Evolutionary conservation across 2,888 invertebrate genomes (phyloP).

Genomic region (Ennomos fuscantarius): DNA sequence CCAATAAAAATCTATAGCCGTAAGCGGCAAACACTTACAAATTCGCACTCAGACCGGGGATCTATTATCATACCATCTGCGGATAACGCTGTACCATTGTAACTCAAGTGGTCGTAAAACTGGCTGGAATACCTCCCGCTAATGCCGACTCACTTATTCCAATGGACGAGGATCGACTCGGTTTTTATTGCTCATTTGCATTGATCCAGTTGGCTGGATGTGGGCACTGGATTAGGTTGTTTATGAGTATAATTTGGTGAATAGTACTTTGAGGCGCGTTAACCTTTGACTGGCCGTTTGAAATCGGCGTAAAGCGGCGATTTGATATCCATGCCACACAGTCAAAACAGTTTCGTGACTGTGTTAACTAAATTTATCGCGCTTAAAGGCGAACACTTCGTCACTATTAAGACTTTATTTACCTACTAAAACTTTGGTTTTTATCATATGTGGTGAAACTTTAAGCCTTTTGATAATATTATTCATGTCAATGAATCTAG

Average conservation of each 20-base stretch:
- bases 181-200: slow-evolving; percentile 34
- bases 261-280: no score
- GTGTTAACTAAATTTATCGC: no score
- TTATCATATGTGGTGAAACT: no score
- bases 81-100: slow-evolving; percentile 42
- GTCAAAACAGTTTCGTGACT: no score
- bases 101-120: slow-evolving; percentile 43
- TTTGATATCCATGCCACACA: no score
- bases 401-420: no score
- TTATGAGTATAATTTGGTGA: slow-evolving; percentile 4
- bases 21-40: slow-evolving; percentile 20
- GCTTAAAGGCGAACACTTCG: no score
- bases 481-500: no score
- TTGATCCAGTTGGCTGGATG: slow-evolving; percentile 17
- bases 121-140: slow-evolving; percentile 35
- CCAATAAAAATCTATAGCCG: slow-evolving; percentile 17
- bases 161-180: slow-evolving; percentile 34
- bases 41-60: slow-evolving; percentile 26
- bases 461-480: no score
- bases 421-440: no score
- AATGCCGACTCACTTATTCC: slow-evolving; percentile 38
- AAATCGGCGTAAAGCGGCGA: no score
- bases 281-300: no score
- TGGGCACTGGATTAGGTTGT: slow-evolving; percentile 19
- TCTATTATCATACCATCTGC: slow-evolving; percentile 44